A percentile compares a stretch with the other conserved stretches of the same genome.
Evolutionary conservation across 2,113 vertebrate genomes (phyloP).

Genomic region (Machaerirhynchus nigripectus): DNA sequence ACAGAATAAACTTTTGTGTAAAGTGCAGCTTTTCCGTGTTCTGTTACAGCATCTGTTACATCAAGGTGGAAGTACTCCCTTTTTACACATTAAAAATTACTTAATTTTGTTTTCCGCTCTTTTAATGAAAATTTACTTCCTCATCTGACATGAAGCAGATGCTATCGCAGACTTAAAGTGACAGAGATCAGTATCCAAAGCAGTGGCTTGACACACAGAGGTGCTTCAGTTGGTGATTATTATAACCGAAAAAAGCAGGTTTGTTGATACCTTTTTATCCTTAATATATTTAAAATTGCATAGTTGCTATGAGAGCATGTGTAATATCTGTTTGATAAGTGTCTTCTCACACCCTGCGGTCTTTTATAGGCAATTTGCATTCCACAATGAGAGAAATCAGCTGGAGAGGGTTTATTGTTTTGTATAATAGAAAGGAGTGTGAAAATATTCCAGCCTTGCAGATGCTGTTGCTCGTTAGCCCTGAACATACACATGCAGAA

Average conservation of each 20-base stretch:
- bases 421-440: slow-evolving; percentile 72
- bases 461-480: slow-evolving; percentile 72
- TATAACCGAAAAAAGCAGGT: slow-evolving; percentile 30
- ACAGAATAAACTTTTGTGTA: background rate
- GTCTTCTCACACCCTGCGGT: slow-evolving; percentile 76
- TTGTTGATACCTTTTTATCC: slow-evolving; percentile 63
- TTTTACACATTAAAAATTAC: background rate
- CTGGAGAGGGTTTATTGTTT: slow-evolving; percentile 77
- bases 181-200: background rate
- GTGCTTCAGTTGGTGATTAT: slow-evolving; percentile 51
- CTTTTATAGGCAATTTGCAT: slow-evolving; percentile 77
- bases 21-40: background rate
- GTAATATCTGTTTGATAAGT: slow-evolving; percentile 74
- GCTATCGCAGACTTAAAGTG: slow-evolving; percentile 1
- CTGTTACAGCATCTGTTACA: background rate
- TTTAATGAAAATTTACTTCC: slow-evolving; percentile 35
- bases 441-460: slow-evolving; percentile 74
- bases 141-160: background rate
- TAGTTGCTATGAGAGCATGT: slow-evolving; percentile 48
- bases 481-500: slow-evolving; percentile 59
- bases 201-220: slow-evolving; percentile 10
- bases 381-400: slow-evolving; percentile 75
- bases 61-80: background rate
- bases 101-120: slow-evolving; percentile 27
- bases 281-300: slow-evolving; percentile 61